Base-by-base conservation (phyloP, 1,140 invertebrate genomes). In the Nasonia longicornis region DNA sequence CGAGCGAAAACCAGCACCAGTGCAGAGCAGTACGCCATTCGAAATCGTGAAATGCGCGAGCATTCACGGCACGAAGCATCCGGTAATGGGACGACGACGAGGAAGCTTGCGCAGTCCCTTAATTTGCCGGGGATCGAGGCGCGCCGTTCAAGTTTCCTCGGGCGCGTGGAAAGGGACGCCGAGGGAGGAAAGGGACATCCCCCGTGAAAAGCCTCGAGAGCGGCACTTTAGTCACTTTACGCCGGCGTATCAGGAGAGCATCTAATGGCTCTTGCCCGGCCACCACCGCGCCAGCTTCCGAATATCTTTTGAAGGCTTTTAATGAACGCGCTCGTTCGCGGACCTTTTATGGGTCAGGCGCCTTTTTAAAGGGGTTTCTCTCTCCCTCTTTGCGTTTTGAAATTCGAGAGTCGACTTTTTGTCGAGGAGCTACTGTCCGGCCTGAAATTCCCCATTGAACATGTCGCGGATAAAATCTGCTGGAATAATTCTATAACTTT, bases 191-290 rank as follows among this genome's bases (percentile, higher is more conserved):
- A 83, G 81, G 73, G 63, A 58, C 38, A 74, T n/a, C 26, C 20
- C 58, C 35, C 26, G 8, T 58, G 63, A 80, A 75, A 80, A 2
- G 64, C 79, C 52, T 75, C 26, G 52, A 58, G 72, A 80, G 64
- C 71, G 63, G 64, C 79, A 80, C 79, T 80, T 80, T 80, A 66
- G 70, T 80, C 78, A 74, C 52, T 80, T 74, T 73, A 38, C 48
- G 77, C 35, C 29, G 10, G 2, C 11, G 71, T 58, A 79, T 79
- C 77, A 72, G 71, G 52, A 80, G 52, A n/a, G 72, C 70, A 80
- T 80, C 64, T 80, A 80, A 80, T 80, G 64, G 58, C 63, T 38
- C 79, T 74, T 35, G 31, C 72, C 29, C 48, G 35, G 12, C 52
- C 1, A 26, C 52, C 52, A n/a, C 6, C 20, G 52, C 20, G 4